A percentile compares a stretch with the other conserved stretches of the same genome.
Conservation (phyloP, 1,140 invertebrate genomes). For the Ylistrum balloti region DNA sequence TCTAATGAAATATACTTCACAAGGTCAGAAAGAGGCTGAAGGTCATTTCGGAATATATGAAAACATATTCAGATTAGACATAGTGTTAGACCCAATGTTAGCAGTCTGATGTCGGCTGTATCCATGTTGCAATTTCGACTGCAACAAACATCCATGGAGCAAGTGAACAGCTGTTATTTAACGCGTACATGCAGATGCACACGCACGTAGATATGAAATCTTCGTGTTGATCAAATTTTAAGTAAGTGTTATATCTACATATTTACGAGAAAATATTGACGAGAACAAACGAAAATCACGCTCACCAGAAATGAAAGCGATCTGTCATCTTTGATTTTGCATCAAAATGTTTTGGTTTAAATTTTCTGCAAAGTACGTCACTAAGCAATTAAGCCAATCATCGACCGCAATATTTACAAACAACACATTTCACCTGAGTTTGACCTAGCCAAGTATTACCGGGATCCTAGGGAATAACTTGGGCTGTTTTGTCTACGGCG, state of each 20-base stretch:
- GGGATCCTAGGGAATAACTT: neutral
- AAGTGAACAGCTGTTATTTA: too few species aligned
- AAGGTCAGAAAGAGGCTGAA: neutral
- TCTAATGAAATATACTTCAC: neutral
- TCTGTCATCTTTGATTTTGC: neutral
- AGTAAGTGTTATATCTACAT: neutral
- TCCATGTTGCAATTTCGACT: neutral
- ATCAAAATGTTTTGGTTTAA: conserved; percentile 5
- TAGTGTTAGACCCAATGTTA: too few species aligned
- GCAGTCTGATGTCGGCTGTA: neutral
- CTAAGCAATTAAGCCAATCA: neutral
- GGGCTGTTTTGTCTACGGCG: neutral
- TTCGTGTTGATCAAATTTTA: neutral
- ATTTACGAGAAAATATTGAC: neutral
- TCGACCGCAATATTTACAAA: neutral
- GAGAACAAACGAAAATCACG: neutral
- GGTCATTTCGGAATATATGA: neutral
- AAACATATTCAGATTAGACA: neutral
- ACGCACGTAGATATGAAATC: too few species aligned
- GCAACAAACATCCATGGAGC: neutral
- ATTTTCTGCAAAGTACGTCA: neutral
- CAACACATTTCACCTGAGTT: neutral
- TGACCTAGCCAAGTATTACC: neutral
- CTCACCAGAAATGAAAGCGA: neutral
- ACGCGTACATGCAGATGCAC: too few species aligned